Conservation (phyloP, 2,888 invertebrate genomes). For the Leptarthrus brevirostris region DNA sequence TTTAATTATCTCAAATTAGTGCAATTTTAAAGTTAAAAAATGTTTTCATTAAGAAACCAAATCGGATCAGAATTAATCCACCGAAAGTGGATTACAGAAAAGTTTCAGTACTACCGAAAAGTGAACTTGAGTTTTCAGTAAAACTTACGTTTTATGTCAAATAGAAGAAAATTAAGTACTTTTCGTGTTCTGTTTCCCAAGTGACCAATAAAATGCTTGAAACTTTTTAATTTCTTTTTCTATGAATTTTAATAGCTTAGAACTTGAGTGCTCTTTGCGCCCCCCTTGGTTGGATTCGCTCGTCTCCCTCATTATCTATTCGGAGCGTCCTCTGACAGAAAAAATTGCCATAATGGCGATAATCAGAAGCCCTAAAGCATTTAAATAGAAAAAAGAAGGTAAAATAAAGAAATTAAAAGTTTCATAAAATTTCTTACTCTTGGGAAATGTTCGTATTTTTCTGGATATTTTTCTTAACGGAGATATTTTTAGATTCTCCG, state of each 20-base stretch:
- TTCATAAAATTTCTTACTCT: constrained; percentile 31
- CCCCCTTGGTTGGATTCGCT: background rate
- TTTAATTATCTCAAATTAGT: no score
- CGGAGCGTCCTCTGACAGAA: constrained; percentile 23
- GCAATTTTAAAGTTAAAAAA: no score
- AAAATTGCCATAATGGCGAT: constrained; percentile 49
- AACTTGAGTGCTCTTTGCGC: background rate
- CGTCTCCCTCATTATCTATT: constrained; percentile 33
- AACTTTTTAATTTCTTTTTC: constrained; percentile 54
- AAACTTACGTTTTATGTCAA: background rate
- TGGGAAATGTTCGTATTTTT: constrained; percentile 1
- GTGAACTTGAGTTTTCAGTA: background rate
- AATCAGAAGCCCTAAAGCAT: constrained; percentile 49
- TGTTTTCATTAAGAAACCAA: no score
- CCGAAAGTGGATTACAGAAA: no score
- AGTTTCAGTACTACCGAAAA: no score
- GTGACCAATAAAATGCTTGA: constrained; percentile 51
- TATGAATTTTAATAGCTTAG: constrained; percentile 52
- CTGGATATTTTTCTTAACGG: background rate
- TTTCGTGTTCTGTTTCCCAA: constrained; percentile 41
- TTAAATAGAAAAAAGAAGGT: constrained; percentile 32
- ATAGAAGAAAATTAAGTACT: constrained; percentile 5
- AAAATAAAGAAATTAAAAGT: constrained; percentile 41
- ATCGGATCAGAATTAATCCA: no score
- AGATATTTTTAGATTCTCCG: constrained; percentile 17